Conservation (phyloP, 2,888 invertebrate species). For the Zaprionus bogoriensis region DNA sequence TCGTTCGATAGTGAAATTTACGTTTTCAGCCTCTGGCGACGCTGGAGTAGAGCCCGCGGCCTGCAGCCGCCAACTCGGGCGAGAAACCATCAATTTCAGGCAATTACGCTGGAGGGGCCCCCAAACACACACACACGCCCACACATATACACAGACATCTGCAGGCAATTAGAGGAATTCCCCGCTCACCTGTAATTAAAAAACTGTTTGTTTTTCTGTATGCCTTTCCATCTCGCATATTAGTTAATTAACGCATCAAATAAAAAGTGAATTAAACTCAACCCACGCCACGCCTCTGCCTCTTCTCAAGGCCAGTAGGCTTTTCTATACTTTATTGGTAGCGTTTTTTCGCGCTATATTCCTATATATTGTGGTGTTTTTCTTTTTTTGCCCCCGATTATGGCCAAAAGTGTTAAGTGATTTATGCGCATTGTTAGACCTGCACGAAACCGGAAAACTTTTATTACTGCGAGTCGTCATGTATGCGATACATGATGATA, state of each 20-base stretch:
- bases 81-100: constrained; percentile 29
- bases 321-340: not conserved
- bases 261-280: not conserved
- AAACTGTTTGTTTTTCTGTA: constrained; percentile 30
- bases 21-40: constrained; percentile 20
- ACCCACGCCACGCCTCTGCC: no score
- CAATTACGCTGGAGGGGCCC: constrained; percentile 8
- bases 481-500: constrained; percentile 33
- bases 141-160: constrained; percentile 11
- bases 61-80: constrained; percentile 9
- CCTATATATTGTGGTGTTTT: no score
- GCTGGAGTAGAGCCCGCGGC: no score
- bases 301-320: not conserved
- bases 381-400: constrained; percentile 36
- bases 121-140: constrained; percentile 9
- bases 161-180: constrained; percentile 32
- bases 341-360: not conserved
- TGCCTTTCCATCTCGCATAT: constrained; percentile 26
- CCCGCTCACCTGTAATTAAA: constrained; percentile 25
- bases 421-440: constrained; percentile 55
- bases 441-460: constrained; percentile 43
- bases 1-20: constrained; percentile 50
- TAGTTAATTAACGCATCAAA: constrained; percentile 42
- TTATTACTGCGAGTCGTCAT: constrained; percentile 21
- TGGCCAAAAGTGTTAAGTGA: constrained; percentile 58